Percentiles rank a stretch among this genome's conserved stretches.
These are phyloP conservation scores for Himalopsyche phryganea DNA, from an alignment of 1,140 invertebrate genomes.

Conservation along the genomic window DNA sequence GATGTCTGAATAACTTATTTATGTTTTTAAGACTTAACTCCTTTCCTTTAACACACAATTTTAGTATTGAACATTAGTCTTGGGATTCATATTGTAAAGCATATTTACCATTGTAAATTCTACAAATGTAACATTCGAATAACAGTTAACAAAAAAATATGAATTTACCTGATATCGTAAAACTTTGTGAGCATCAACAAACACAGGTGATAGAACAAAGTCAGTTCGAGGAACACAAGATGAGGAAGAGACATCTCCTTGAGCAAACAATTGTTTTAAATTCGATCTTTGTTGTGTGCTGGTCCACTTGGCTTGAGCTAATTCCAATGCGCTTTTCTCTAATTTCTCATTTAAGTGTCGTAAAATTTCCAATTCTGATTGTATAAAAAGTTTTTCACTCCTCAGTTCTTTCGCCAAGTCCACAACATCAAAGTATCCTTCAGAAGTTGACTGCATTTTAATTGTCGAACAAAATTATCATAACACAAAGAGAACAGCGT, in stretches of 20 bases:
- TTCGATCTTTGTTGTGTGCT: constrained; percentile 83
- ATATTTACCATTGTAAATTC: too few relatives aligned
- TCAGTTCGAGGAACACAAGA: constrained; percentile 75
- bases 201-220: constrained; percentile 72
- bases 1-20: too few relatives aligned
- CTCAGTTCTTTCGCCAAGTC: constrained; percentile 48
- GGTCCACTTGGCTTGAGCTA: constrained; percentile 78
- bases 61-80: too few relatives aligned
- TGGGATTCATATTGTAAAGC: too few relatives aligned
- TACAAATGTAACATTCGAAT: too few relatives aligned
- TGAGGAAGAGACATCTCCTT: constrained; percentile 69
- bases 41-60: too few relatives aligned
- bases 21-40: too few relatives aligned
- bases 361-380: constrained; percentile 47
- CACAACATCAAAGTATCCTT: constrained; percentile 41
- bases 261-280: constrained; percentile 74
- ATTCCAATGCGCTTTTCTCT: constrained; percentile 44
- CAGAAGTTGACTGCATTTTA: constrained; percentile 50
- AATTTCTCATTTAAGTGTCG: constrained; percentile 50
- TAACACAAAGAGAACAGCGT: background rate
- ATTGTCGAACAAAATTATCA: background rate
- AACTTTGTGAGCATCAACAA: constrained; percentile 85
- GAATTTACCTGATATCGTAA: constrained; percentile 68
- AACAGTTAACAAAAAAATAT: constrained; percentile 26
- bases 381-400: constrained; percentile 50